phyloP scores from a whole-genome alignment of 2,797 vertebrate genomes.

The Dermochelys coriacea region DNA sequence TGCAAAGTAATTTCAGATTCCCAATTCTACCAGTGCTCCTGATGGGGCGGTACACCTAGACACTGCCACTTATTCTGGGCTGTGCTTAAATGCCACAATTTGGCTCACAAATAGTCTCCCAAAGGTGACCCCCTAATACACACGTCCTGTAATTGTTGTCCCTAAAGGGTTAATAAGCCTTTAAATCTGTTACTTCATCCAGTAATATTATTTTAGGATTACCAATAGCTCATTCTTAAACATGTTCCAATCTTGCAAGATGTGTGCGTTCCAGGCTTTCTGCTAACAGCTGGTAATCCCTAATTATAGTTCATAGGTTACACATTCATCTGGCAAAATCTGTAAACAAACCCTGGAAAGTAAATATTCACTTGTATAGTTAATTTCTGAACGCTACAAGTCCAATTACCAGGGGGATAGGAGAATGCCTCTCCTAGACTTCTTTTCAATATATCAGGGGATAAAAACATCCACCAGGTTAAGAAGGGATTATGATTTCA shows the following conservation, averaged over 20 bases:
- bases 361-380: conserved; percentile 73
- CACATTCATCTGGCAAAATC: conserved; percentile 76
- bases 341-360: conserved; percentile 80
- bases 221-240: conserved; percentile 65
- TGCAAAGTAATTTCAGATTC: background rate
- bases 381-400: conserved; percentile 62
- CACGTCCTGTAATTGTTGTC: accelerated
- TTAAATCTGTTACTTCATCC: conserved; percentile 31
- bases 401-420: conserved; percentile 46
- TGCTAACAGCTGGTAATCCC: conserved; percentile 80
- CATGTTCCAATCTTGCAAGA: conserved; percentile 60
- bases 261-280: conserved; percentile 74
- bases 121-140: background rate
- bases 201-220: conserved; percentile 77
- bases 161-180: conserved; percentile 24
- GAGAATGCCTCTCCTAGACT: conserved; percentile 50
- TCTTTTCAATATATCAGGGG: conserved; percentile 22
- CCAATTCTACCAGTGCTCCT: background rate
- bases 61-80: background rate
- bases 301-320: conserved; percentile 80
- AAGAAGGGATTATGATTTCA: conserved; percentile 46
- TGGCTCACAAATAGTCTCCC: background rate
- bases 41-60: background rate
- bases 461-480: conserved; percentile 53
- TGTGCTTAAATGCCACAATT: background rate